These are phyloP conservation scores for Bovichtus variegatus DNA, from an alignment of 2,797 vertebrate species.

Conservation along the genomic window DNA sequence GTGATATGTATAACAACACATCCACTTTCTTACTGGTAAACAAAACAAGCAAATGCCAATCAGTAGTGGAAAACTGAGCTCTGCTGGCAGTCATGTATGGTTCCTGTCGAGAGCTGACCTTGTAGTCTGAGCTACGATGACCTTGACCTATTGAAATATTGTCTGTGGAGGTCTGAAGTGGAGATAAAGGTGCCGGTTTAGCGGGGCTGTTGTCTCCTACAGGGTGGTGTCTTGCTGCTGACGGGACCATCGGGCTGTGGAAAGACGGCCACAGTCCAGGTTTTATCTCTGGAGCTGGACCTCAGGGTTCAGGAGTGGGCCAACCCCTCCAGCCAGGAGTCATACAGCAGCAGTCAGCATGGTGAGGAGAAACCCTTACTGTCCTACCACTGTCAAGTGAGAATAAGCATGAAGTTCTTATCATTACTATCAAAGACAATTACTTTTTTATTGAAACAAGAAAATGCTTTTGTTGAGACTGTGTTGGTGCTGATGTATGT, in stretches of 20 bases:
- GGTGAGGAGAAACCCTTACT: slow-evolving; percentile 77
- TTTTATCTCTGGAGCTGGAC: slow-evolving; percentile 87
- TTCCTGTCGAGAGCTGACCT: background rate
- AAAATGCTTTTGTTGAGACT: background rate
- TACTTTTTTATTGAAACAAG: background rate
- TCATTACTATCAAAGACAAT: background rate
- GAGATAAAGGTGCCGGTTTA: background rate
- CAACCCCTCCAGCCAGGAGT: slow-evolving; percentile 87
- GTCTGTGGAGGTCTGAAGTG: background rate
- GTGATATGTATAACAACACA: background rate
- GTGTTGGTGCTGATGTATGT: background rate
- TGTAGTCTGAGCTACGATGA: background rate
- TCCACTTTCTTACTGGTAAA: background rate
- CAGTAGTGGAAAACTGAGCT: background rate
- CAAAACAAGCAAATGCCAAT: background rate
- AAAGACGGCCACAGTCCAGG: slow-evolving; percentile 91
- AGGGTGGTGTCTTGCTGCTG: slow-evolving; percentile 91
- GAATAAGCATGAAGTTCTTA: background rate
- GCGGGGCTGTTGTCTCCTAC: slow-evolving; percentile 42
- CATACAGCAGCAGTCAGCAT: slow-evolving; percentile 79
- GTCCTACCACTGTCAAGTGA: background rate
- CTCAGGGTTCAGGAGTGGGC: slow-evolving; percentile 93
- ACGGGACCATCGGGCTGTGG: slow-evolving; percentile 95
- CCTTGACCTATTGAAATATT: background rate
- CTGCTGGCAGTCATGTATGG: background rate